These are phyloP conservation scores for Suncus etruscus DNA, from an alignment of 2,113 vertebrate species.

Conservation along the genomic window DNA sequence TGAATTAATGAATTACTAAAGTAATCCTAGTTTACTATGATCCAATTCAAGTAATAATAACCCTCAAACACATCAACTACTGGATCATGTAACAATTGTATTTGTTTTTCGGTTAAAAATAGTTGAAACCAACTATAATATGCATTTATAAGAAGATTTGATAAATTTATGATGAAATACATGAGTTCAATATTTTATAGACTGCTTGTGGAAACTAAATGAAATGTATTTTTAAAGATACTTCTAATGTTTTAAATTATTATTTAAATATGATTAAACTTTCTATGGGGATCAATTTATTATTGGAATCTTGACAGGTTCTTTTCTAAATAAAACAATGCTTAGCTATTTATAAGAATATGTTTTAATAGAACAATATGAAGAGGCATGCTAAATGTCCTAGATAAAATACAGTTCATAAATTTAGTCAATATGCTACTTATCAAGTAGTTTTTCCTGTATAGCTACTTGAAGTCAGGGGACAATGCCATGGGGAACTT, in stretches of 20 bases:
- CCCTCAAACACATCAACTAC: neutral
- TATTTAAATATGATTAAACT: slow-evolving; percentile 62
- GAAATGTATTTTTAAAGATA: slow-evolving; percentile 65
- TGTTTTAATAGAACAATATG: slow-evolving; percentile 64
- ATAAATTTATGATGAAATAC: slow-evolving; percentile 59
- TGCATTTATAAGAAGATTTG: slow-evolving; percentile 7
- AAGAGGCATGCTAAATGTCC: slow-evolving; percentile 58
- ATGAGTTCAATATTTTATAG: slow-evolving; percentile 47
- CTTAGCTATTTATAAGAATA: slow-evolving; percentile 46
- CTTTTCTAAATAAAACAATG: slow-evolving; percentile 61
- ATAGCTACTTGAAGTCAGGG: neutral
- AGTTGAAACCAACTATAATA: neutral
- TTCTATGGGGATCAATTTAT: slow-evolving; percentile 61
- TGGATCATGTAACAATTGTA: neutral
- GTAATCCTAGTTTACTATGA: neutral
- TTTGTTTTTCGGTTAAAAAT: neutral
- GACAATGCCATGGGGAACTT: neutral
- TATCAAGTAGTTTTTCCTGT: slow-evolving; percentile 2
- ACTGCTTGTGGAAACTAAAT: slow-evolving; percentile 54
- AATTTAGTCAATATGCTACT: neutral
- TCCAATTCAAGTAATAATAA: neutral
- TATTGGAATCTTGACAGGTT: slow-evolving; percentile 64
- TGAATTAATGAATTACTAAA: neutral
- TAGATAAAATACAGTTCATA: slow-evolving; percentile 61
- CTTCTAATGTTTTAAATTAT: slow-evolving; percentile 71